Evolutionary conservation across 2,888 invertebrate species (phyloP), one percentile per base, ranked within the genome.

Genomic region (Andrena dorsata): DNA sequence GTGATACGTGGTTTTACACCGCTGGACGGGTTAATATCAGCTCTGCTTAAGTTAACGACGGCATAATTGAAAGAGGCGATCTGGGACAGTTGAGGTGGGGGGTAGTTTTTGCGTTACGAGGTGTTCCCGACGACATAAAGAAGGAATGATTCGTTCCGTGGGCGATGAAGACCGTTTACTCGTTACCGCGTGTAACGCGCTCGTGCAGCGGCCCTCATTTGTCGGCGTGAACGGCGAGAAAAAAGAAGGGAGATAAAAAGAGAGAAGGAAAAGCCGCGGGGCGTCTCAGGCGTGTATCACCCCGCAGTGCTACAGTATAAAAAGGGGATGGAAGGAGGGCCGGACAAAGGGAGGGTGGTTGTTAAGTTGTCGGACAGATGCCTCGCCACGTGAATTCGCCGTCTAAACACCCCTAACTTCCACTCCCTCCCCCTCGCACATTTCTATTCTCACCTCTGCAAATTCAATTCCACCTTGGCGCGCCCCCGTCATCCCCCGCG

Each of bases 351-450:
- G 85, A 86, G 88, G 87, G 88, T 86, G 89, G 91, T 89, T 90
- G 91, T 93, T 92, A 91, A 92, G 91, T 92, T 91, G 93, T 91
- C 90, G 91, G 92, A 93, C 93, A 93, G 93, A 93, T 93, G 93
- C 93, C 92, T 92, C 93, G 88, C 93, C 89, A 89, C 93, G 91
- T 93, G 93, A 93, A 91, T 91, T 90, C 91, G 83, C 80, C 89
- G 86, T 90, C 90, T 92, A 92, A 92, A 92, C 91, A 91, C 87
- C 86, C 41, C 80, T 56, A 71, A 84, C 82, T 75, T 88, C 85
- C 86, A 80, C 76, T 66, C 74, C 72, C 71, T 65, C 53, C 56
- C 23, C 56, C 73, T 74, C 68, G 20, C 68, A 49, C 47, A 80
- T 79, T 80, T 66, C 71, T 88, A 88, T 86, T 85, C 85, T 83